Conservation (phyloP, 2,888 invertebrate species). For the Euclidia mi region DNA sequence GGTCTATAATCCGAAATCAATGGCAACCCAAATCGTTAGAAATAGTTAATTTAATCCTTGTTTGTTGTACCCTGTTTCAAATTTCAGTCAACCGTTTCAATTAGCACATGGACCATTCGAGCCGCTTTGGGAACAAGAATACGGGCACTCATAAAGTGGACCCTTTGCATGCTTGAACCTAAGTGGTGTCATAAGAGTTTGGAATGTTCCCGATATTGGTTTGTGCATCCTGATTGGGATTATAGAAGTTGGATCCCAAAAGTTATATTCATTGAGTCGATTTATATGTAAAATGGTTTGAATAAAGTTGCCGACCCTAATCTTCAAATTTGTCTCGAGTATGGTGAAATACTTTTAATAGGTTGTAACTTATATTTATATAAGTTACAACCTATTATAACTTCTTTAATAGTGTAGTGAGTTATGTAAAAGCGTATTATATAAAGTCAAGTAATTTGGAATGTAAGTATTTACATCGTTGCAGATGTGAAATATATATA, state of each 20-base stretch:
- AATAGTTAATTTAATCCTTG: constrained; percentile 42
- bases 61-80: constrained; percentile 51
- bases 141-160: constrained; percentile 42
- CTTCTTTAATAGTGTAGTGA: no score
- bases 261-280: neutral
- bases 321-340: no score
- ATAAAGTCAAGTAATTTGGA: no score
- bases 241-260: neutral
- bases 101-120: constrained; percentile 62
- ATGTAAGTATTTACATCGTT: no score
- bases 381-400: no score
- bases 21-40: constrained; percentile 33
- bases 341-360: no score
- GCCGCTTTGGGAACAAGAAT: constrained; percentile 61
- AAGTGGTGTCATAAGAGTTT: constrained; percentile 41
- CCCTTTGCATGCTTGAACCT: constrained; percentile 32
- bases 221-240: constrained; percentile 18
- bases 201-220: constrained; percentile 38
- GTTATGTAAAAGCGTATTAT: no score
- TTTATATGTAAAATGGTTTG: neutral
- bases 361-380: no score
- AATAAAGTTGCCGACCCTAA: no score
- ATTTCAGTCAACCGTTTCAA: constrained; percentile 65
- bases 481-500: no score
- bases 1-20: constrained; percentile 12